These are phyloP conservation scores for Procapra przewalskii DNA, from an alignment of 2,113 vertebrate species.

Conservation along the genomic window DNA sequence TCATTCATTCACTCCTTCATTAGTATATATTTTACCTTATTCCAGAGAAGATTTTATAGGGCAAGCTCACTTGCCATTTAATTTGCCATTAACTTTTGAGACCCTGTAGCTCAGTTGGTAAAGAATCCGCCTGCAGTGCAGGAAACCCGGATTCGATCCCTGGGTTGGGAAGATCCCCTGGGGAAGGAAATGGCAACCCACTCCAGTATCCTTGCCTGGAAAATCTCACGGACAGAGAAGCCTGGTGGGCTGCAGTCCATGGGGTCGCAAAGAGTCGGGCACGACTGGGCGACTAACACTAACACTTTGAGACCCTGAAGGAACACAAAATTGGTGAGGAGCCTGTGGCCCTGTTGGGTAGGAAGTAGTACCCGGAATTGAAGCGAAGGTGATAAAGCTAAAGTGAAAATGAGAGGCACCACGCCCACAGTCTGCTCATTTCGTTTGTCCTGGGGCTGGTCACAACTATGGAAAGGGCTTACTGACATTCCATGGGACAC, in stretches of 20 bases:
- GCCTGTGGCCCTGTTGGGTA: background rate
- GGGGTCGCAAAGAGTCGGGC: too few relatives aligned
- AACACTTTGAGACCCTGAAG: background rate
- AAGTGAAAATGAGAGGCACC: accelerated
- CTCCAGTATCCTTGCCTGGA: too few relatives aligned
- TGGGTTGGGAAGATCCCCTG: too few relatives aligned
- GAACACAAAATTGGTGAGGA: background rate
- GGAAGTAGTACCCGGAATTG: background rate
- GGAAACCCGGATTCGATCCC: too few relatives aligned
- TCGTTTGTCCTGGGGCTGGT: too few relatives aligned
- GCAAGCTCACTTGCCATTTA: background rate
- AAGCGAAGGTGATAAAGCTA: background rate
- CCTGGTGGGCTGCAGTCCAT: too few relatives aligned
- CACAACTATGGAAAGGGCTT: accelerated
- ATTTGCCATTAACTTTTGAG: background rate
- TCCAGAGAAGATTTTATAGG: background rate
- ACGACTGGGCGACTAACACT: too few relatives aligned
- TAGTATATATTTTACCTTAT: background rate
- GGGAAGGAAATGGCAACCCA: too few relatives aligned
- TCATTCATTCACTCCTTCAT: background rate
- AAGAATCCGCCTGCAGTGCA: too few relatives aligned
- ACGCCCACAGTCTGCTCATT: accelerated
- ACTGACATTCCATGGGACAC: background rate
- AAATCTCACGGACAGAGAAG: too few relatives aligned
- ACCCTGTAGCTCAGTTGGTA: background rate